Percentiles rank a stretch among this genome's conserved stretches.
Evolutionary conservation across 2,797 vertebrate genomes (phyloP).

Genomic region (Clarias pachynema): DNA sequence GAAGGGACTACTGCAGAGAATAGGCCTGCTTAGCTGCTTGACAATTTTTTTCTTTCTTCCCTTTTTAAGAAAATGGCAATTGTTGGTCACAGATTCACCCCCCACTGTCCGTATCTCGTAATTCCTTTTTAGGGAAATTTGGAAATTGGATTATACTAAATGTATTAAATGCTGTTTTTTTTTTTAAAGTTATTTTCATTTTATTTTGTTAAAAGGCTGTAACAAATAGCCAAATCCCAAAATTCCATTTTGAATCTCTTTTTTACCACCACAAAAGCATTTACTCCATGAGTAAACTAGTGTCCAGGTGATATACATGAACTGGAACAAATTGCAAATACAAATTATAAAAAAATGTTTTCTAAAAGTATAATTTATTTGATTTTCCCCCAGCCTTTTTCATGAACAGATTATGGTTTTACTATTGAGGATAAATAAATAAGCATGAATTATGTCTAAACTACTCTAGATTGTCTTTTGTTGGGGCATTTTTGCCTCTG

Average conservation of each 20-base stretch:
- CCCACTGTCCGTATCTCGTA: constrained; percentile 59
- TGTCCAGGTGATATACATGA: not conserved
- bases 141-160: constrained; percentile 58
- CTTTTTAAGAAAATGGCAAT: constrained; percentile 68
- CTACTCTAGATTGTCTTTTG: constrained; percentile 70
- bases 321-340: not conserved
- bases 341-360: not conserved
- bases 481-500: constrained; percentile 71
- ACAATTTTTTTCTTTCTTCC: constrained; percentile 73
- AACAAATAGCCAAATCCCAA: constrained; percentile 30
- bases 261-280: not conserved
- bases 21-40: constrained; percentile 86
- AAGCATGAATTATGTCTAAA: constrained; percentile 67
- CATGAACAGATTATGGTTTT: not conserved
- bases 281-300: not conserved
- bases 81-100: constrained; percentile 76
- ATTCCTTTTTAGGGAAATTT: constrained; percentile 57
- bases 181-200: not conserved
- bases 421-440: constrained; percentile 58
- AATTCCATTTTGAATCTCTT: constrained; percentile 7
- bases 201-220: constrained; percentile 43
- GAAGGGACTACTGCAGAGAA: constrained; percentile 88
- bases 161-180: constrained; percentile 50
- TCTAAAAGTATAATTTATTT: not conserved
- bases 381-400: not conserved